Evolutionary conservation across 2,888 invertebrate species (phyloP).

Genomic region (Meiosimyza decipiens): DNA sequence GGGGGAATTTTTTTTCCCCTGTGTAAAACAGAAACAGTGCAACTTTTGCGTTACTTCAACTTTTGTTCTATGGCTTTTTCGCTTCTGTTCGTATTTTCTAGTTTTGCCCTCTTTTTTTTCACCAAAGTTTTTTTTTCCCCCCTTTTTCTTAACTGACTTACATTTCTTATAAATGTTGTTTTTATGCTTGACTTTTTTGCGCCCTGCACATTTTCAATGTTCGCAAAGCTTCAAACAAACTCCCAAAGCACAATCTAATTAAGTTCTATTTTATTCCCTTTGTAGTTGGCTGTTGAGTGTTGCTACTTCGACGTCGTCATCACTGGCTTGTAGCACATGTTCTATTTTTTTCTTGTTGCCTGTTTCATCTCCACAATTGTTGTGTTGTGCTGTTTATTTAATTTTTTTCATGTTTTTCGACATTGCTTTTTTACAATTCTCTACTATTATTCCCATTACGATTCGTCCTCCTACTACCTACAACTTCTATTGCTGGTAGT

Average conservation of each 20-base stretch:
- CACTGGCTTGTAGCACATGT: neutral
- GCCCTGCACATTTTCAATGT: neutral
- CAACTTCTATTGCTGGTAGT: too few relatives aligned
- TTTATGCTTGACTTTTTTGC: neutral
- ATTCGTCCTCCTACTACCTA: neutral
- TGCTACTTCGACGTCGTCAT: conserved; percentile 2
- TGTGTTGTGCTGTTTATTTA: neutral
- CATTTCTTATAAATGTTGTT: neutral
- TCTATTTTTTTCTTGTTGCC: neutral
- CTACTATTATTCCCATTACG: neutral
- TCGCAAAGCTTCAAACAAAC: conserved; percentile 16
- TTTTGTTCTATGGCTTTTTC: too few relatives aligned
- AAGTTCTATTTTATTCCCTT: conserved; percentile 31
- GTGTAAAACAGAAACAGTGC: too few relatives aligned
- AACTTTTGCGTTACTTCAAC: too few relatives aligned
- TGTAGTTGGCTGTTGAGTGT: conserved; percentile 13
- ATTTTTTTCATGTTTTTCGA: neutral
- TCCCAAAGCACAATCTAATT: conserved; percentile 34
- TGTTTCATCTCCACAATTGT: neutral
- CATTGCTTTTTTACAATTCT: neutral
- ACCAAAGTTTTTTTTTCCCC: neutral
- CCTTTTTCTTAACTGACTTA: neutral
- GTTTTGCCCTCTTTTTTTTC: too few relatives aligned
- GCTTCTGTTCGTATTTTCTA: too few relatives aligned
- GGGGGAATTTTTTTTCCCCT: too few relatives aligned